These are phyloP conservation scores for Pelodiscus sinensis DNA, from an alignment of 2,113 vertebrate species.

Conservation along the genomic window DNA sequence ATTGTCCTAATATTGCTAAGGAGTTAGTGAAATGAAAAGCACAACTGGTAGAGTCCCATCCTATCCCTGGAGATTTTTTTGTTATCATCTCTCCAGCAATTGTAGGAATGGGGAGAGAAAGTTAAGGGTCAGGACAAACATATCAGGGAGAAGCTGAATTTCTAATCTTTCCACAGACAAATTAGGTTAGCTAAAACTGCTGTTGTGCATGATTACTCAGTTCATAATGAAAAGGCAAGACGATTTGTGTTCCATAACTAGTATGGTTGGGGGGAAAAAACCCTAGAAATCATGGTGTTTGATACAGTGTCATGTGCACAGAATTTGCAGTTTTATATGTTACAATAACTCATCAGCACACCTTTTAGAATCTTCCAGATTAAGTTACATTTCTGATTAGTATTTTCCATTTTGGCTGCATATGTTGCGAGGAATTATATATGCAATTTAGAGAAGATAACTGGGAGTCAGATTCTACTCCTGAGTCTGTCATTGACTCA, in stretches of 20 bases:
- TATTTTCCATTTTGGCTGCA: not conserved
- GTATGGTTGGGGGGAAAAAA: not conserved
- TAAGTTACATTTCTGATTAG: not conserved
- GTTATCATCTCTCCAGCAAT: not conserved
- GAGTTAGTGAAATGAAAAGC: not conserved
- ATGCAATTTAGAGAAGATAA: not conserved
- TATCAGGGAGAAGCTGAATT: not conserved
- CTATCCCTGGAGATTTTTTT: not conserved
- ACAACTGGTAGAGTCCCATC: not conserved
- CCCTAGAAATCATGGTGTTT: not conserved
- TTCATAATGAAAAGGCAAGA: not conserved
- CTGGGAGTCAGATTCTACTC: not conserved
- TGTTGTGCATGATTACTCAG: not conserved
- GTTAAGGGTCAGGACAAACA: not conserved
- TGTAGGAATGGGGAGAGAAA: not conserved
- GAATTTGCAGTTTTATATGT: not conserved
- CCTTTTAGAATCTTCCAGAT: not conserved
- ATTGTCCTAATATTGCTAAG: not conserved
- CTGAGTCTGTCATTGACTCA: fast-evolving
- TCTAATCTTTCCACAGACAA: not conserved
- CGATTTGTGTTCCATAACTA: not conserved
- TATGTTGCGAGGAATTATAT: not conserved
- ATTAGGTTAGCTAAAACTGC: not conserved
- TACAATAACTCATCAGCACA: not conserved
- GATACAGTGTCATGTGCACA: not conserved